phyloP scores from a whole-genome alignment of 2,888 invertebrate species.

The Hesperia comma region DNA sequence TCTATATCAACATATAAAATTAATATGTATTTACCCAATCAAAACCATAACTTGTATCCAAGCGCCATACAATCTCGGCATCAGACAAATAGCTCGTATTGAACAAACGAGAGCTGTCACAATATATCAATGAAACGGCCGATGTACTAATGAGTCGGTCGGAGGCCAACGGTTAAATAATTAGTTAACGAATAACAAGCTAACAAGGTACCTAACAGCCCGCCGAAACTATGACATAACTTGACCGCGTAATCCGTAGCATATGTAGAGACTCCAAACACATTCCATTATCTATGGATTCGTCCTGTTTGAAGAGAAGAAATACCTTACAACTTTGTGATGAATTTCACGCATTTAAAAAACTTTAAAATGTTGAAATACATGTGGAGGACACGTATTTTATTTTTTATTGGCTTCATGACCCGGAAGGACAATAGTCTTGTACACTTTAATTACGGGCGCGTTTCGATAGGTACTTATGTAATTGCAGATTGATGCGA shows the following conservation, averaged over 20 bases:
- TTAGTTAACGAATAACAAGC: constrained; percentile 47
- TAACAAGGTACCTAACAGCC: constrained; percentile 35
- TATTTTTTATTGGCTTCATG: no score
- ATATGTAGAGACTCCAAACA: constrained; percentile 8
- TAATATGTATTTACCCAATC: neutral
- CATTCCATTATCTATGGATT: neutral
- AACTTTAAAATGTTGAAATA: no score
- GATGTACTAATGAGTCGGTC: constrained; percentile 36
- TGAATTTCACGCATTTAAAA: no score
- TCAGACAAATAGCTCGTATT: constrained; percentile 19
- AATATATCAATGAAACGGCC: constrained; percentile 42
- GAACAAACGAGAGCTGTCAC: constrained; percentile 41
- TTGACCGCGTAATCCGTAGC: constrained; percentile 41
- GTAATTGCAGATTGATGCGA: neutral
- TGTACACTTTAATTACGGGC: neutral
- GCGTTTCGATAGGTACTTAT: neutral
- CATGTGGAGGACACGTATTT: no score
- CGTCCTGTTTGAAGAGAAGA: neutral
- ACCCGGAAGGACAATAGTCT: neutral
- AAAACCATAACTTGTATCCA: neutral
- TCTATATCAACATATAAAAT: no score
- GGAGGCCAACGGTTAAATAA: constrained; percentile 42
- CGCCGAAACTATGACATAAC: constrained; percentile 48
- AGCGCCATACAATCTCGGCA: neutral
- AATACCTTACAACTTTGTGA: no score